Evolutionary conservation across 2,797 vertebrate species (phyloP).

Genomic region (Artibeus lituratus): DNA sequence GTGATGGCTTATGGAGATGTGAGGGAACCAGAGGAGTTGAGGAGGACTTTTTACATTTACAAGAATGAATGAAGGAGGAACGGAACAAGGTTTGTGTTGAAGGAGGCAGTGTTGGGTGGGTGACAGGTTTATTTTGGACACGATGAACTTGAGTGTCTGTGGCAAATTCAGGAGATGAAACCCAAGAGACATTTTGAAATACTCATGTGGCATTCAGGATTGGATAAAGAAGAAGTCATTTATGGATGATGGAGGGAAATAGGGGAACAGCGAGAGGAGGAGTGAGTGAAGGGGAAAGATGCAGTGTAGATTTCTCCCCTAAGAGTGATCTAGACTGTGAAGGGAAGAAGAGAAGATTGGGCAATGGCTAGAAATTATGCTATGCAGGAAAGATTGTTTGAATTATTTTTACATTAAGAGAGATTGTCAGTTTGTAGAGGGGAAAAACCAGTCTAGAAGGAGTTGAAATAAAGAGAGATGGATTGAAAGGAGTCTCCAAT

Average conservation of each 20-base stretch:
- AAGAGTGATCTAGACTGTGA: background rate
- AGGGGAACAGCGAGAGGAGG: fast-evolving
- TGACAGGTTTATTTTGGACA: background rate
- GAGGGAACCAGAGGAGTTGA: background rate
- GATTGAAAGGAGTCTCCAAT: background rate
- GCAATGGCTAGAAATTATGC: background rate
- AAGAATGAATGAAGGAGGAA: background rate
- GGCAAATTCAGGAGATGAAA: background rate
- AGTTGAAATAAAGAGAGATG: background rate
- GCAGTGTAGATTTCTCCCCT: background rate
- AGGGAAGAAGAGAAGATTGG: background rate
- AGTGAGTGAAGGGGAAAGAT: background rate
- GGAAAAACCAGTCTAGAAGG: background rate
- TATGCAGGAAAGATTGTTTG: background rate
- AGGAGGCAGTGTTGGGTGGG: too few species aligned
- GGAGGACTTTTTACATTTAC: background rate
- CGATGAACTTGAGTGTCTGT: background rate
- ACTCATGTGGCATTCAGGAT: background rate
- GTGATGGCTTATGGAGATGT: background rate
- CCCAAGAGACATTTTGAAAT: background rate
- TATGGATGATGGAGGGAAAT: background rate
- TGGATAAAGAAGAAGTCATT: background rate
- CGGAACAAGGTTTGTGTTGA: background rate
- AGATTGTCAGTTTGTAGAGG: background rate
- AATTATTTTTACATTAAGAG: background rate